Evolutionary conservation across 2,888 invertebrate species (phyloP), one percentile per base, ranked within the genome.

Genomic region (Diarsia dahlii): DNA sequence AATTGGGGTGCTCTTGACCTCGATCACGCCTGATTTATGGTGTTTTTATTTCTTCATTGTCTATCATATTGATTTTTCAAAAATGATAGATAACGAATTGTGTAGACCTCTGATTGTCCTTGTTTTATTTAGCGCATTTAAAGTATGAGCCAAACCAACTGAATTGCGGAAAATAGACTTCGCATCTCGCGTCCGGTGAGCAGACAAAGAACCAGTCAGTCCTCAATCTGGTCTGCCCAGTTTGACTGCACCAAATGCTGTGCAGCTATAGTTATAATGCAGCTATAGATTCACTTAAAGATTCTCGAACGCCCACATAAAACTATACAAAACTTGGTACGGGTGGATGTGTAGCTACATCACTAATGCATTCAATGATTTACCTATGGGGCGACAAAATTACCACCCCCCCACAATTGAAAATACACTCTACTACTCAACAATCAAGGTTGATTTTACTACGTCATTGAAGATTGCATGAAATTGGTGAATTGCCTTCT

Each of bases 341-440:
- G 45, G 50, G 46, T 1, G 18, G 45, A 73, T 63, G 62, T 74
- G 58, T 64, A 71, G 65, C 64, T 71, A 76, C 85, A 86, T 78
- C 85, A 79, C 88, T 90, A 92, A 92, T 92, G 91, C 92, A 91
- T 91, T 89, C 89, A 90, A 93, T 93, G 93, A 95, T 94, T 94
- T 95, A 94, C 93, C 88, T 93, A 84, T 62, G 78, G 80, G 78
- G 86, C 84, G 89, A 89, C 88, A 88, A 87, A 90, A 86, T 81
- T 84, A 85, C 79, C 74, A 56, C 5, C 80, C 46, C 1, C 12
- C 20, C 58, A 13, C 58, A 71, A 3, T 66, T 34, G 45, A 84
- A 90, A 91, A 83, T 82, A 76, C 72, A 84, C 90, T 88, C 78
- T 92, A 87, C 56, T 3, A 0, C 15, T n/a, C 39, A 23, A 68